These are phyloP conservation scores for Tachypleus tridentatus DNA, from an alignment of 1,140 invertebrate species.

Conservation along the genomic window DNA sequence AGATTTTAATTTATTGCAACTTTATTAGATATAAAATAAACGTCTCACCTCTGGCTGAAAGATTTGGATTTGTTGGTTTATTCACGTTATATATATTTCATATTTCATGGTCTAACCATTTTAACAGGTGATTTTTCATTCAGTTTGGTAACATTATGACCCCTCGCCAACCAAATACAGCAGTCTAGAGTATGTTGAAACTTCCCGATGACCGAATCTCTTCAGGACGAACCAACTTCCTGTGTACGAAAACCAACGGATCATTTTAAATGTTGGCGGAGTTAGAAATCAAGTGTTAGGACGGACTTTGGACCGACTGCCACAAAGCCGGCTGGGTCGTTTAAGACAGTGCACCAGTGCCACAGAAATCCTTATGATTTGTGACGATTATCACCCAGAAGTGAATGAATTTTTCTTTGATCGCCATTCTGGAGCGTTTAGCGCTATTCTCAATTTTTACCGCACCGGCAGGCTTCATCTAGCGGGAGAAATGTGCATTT, in stretches of 20 bases:
- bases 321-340: conserved; percentile 84
- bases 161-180: too few species aligned
- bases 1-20: too few species aligned
- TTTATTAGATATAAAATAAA: too few species aligned
- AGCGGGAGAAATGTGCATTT: conserved; percentile 97
- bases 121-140: too few species aligned
- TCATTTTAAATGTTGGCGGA: conserved; percentile 92
- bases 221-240: too few species aligned
- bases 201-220: too few species aligned
- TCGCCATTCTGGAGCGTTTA: conserved; percentile 92
- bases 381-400: conserved; percentile 79
- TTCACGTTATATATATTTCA: too few species aligned
- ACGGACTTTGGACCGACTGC: conserved; percentile 86
- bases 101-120: too few species aligned
- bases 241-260: conserved; percentile 52
- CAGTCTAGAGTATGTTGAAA: too few species aligned
- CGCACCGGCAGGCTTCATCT: conserved; percentile 93
- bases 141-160: too few species aligned
- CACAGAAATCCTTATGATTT: conserved; percentile 86
- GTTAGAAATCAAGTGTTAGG: conserved; percentile 85
- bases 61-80: too few species aligned
- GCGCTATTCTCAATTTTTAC: conserved; percentile 96
- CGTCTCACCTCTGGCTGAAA: too few species aligned
- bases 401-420: conserved; percentile 99
- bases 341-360: conserved; percentile 87